A percentile compares a stretch with the other conserved stretches of the same genome.
Evolutionary conservation across 2,113 vertebrate species (phyloP).

Genomic region (Isurus oxyrinchus): DNA sequence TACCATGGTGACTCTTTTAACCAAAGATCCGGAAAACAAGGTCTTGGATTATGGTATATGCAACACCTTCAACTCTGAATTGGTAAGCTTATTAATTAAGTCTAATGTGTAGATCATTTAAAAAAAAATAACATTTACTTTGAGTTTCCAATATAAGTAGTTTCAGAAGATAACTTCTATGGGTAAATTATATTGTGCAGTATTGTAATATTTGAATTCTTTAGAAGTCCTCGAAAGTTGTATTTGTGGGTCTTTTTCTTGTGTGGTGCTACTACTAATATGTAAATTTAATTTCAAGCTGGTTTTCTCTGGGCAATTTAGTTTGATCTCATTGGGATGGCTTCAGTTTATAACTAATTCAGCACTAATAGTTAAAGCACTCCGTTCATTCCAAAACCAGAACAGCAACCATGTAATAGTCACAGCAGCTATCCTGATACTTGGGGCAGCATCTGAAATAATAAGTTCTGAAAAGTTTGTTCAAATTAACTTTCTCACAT

Average conservation of each 20-base stretch:
- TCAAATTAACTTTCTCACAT: neutral
- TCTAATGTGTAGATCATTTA: neutral
- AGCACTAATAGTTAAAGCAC: neutral
- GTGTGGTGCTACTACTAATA: neutral
- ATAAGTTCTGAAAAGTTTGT: neutral
- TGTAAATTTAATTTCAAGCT: neutral
- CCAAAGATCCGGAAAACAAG: conserved; percentile 72
- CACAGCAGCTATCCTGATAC: neutral
- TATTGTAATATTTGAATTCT: neutral
- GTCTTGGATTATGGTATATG: conserved; percentile 67
- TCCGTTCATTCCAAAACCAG: neutral
- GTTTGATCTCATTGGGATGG: neutral
- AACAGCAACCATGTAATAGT: neutral
- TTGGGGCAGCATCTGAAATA: neutral
- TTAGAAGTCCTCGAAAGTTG: neutral
- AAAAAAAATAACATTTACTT: neutral
- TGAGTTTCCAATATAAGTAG: neutral
- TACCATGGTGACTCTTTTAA: conserved; percentile 81
- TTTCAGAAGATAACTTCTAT: neutral
- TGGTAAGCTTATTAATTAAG: conserved; percentile 57
- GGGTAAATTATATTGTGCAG: neutral
- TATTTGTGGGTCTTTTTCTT: neutral
- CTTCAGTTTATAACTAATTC: no score
- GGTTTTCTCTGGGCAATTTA: neutral
- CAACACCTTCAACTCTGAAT: conserved; percentile 58